Evolutionary conservation across 2,888 invertebrate species (phyloP).

Genomic region (Dryocosmus kuriphilus): DNA sequence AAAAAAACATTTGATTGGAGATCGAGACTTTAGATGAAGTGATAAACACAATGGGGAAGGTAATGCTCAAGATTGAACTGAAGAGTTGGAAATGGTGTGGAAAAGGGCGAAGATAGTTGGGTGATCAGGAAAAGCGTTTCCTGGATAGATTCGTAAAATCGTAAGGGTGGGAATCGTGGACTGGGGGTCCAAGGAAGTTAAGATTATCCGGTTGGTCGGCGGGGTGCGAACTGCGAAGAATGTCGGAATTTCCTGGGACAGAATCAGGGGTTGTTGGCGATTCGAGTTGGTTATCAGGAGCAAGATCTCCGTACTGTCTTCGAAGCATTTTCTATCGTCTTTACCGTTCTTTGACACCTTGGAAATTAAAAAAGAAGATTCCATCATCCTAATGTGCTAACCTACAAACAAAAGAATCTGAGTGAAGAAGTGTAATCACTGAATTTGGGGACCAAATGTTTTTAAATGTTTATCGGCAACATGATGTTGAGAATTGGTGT

Average conservation of each 20-base stretch:
- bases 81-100: slow-evolving; percentile 5
- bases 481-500: no score
- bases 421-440: no score
- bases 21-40: no score
- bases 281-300: slow-evolving; percentile 36
- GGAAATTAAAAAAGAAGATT: slow-evolving; percentile 22
- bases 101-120: not conserved
- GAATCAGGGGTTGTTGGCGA: slow-evolving; percentile 48
- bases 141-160: slow-evolving; percentile 16
- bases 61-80: no score
- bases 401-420: no score
- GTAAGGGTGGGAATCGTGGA: slow-evolving; percentile 41
- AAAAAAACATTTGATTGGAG: no score
- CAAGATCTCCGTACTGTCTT: slow-evolving; percentile 38
- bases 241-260: slow-evolving; percentile 55
- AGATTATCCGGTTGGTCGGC: slow-evolving; percentile 54
- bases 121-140: slow-evolving; percentile 8
- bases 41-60: no score
- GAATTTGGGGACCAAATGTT: no score
- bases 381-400: no score
- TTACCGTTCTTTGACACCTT: slow-evolving; percentile 36
- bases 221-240: slow-evolving; percentile 52
- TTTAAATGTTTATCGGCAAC: no score
- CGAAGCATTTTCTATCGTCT: slow-evolving; percentile 5
- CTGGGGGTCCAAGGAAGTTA: slow-evolving; percentile 49